Evolutionary conservation across 2,888 invertebrate species (phyloP), one percentile per base, ranked within the genome.

Genomic region (Neoaliturus tenellus): DNA sequence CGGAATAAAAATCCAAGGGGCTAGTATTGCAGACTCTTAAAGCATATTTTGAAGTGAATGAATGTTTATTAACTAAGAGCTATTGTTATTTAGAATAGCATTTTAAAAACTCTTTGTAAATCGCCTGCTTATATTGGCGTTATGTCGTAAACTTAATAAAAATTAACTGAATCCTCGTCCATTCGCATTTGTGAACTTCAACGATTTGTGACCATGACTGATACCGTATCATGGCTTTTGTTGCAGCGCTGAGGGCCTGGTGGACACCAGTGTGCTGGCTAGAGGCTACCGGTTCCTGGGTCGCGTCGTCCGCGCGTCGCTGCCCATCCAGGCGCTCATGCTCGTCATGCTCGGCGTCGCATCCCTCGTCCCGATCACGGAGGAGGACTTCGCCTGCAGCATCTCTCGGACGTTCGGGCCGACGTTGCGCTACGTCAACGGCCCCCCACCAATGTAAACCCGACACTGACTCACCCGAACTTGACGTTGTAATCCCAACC

Each of bases 301-400:
- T 88, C 95, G 98, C 89, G 98, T 98, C 88, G 94, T 98, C 87
- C 94, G 98, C 90, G 96, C 98, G 82, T 97, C 98, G 28, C 93
- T 98, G 87, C 98, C 98, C 81, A 96, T 99, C 90, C 98, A 99
- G 92, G 97, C 98, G 85, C 92, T 99, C 89, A 96, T 99, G 92
- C 93, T 99, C 88, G 93, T 99, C 85, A 93, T 99, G 88, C 93
- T 99, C 89, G 98, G 98, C 84, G 96, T 98, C 85, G 98, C 98
- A 80, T 96, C 98, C 81, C 93, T 99, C 88, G 96, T 99, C 81
- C 98, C 98, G 5, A 95, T 96, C 91, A 94, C 96, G 86, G 96
- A 96, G 91, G 95, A 95, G 89, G 97, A 97, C 89, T 96, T 95
- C 90, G 94, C 95, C 86, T 96, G 98, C 90, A 95, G 96, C 91